Conservation (phyloP, 2,797 vertebrate species). For the Anas flavirostris region DNA sequence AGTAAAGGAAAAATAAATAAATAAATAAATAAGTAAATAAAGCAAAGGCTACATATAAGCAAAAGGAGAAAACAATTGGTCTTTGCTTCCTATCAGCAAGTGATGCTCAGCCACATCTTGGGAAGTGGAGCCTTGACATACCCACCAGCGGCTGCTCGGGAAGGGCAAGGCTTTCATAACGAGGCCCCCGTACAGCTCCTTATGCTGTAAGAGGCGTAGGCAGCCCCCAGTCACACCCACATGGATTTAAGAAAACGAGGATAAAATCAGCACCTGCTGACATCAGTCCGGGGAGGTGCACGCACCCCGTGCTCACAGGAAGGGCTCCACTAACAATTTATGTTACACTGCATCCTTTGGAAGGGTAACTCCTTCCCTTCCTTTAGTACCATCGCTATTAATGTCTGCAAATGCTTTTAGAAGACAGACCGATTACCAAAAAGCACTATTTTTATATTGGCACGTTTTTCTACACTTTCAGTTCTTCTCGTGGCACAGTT, state of each 20-base stretch:
- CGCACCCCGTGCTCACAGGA: rapidly evolving
- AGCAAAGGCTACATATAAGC: background rate
- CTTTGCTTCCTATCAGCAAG: background rate
- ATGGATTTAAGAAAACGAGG: rapidly evolving
- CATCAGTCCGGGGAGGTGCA: rapidly evolving
- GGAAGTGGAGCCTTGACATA: background rate
- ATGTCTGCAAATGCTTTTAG: background rate
- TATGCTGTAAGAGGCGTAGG: rapidly evolving
- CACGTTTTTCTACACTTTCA: background rate
- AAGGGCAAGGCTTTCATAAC: background rate
- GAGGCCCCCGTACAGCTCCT: background rate
- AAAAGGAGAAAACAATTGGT: background rate
- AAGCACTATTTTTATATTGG: background rate
- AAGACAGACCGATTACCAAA: rapidly evolving
- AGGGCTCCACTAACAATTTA: background rate
- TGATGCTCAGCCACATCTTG: background rate
- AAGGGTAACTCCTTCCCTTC: too few relatives aligned
- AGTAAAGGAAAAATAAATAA: background rate
- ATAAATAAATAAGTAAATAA: too few relatives aligned
- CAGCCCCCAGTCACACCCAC: background rate
- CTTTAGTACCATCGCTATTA: rapidly evolving
- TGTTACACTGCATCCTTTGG: background rate
- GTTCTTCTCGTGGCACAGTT: background rate
- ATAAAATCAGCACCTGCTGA: background rate
- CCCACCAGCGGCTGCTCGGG: background rate